Base-by-base conservation (phyloP, 2,797 vertebrate genomes). In the Poeciliopsis infans region DNA sequence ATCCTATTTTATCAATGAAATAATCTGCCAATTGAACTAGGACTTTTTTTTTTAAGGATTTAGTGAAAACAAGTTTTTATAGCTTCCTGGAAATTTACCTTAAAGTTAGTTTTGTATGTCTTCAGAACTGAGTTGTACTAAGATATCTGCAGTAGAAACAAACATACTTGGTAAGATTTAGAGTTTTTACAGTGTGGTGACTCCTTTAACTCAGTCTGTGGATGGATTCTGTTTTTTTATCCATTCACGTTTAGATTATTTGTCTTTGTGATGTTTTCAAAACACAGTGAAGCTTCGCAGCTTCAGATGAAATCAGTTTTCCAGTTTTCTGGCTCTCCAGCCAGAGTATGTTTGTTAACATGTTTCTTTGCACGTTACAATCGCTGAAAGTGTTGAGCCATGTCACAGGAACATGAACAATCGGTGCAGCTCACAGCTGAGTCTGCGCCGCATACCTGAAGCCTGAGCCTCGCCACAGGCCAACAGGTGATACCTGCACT, bases 401-500 rank as follows among this genome's bases (percentile, higher is more conserved):
- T 45, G 41, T 45, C 45, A 70, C 12, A 5, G 39, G 2, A 69
- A 6, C 23, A 70, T 28, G 53, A 25, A 25, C 59, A 36, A 59
- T 59, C 57, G 33, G 13, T 61, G 57, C 31, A 39, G 64, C 3
- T 66, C 36, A 10, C 4, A 5, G 8, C 18, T 66, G 18, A 43
- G 12, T 13, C 23, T 39, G 64, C 2, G 36, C 49, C 43, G 36
- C 31, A 72, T 43, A 57, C 25, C 20, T 28, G 41, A 43, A 45
- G 25, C 66, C 39, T 7, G 25, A 43, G 41, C 66, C 28, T 73
- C 20, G 20, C 31, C 31, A 73, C 13, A 49, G 12, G 39, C 12
- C 4, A 68, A 83, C 79, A 72, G 47, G 74, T 15, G 23, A 7
- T 61, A 74, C 80, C 74, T 74, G 88, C 72, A 75, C 36, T 2